Evolutionary conservation across 2,113 vertebrate species (phyloP).

Genomic region (Crotalus tigris): DNA sequence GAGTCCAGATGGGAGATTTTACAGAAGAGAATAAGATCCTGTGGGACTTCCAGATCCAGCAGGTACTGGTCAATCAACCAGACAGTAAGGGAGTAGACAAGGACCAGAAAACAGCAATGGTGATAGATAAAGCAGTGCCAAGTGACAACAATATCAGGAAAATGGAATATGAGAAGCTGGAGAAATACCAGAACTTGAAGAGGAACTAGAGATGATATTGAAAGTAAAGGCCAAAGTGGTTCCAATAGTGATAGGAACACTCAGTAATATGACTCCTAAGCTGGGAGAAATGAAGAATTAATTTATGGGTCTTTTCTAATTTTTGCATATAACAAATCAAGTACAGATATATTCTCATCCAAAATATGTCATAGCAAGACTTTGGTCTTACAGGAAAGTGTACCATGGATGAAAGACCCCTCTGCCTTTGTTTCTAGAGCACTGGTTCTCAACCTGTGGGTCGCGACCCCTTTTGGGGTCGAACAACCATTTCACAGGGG

Average conservation of each 20-base stretch:
- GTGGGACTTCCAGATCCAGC: not conserved
- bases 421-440: constrained; percentile 61
- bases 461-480: too few relatives aligned
- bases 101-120: not conserved
- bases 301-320: not conserved
- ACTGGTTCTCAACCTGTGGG: too few relatives aligned
- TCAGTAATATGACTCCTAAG: not conserved
- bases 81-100: not conserved
- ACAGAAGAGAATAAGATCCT: not conserved
- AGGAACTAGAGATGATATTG: not conserved
- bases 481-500: too few relatives aligned
- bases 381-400: constrained; percentile 70
- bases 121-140: not conserved
- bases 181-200: not conserved
- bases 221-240: not conserved
- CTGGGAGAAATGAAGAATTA: not conserved
- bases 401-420: constrained; percentile 69
- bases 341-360: constrained; percentile 59
- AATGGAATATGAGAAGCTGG: not conserved
- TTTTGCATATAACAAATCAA: not conserved
- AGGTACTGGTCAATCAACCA: not conserved
- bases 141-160: not conserved
- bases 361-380: constrained; percentile 71
- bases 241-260: not conserved
- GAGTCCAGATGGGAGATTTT: not conserved